phyloP scores from a whole-genome alignment of 1,140 invertebrate genomes.

The Meloidogyne hapla region DNA sequence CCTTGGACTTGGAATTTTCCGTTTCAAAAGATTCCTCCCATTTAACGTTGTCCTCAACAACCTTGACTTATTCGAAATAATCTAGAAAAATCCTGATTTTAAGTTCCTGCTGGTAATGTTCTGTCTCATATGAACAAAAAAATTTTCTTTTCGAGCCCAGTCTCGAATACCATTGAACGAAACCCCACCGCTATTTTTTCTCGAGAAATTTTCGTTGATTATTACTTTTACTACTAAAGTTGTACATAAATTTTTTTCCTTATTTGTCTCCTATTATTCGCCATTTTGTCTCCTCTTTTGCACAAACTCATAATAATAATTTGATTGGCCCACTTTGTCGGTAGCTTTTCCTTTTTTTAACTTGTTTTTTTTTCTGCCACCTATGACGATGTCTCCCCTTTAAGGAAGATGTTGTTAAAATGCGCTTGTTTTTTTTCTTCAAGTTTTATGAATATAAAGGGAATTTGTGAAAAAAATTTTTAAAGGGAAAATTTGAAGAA shows the following conservation, averaged over 20 bases:
- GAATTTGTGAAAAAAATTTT: not conserved
- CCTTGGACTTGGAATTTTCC: no score
- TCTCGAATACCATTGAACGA: no score
- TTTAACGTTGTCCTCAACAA: no score
- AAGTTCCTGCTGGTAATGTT: no score
- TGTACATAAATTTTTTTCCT: not conserved
- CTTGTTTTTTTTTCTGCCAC: not conserved
- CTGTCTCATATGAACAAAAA: no score
- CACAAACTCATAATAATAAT: slow-evolving; percentile 38
- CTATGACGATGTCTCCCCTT: not conserved
- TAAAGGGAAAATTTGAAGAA: not conserved
- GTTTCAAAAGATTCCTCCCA: no score
- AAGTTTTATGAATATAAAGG: not conserved
- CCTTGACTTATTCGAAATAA: no score
- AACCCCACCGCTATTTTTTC: not conserved
- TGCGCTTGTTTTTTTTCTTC: no score
- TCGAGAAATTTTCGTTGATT: not conserved
- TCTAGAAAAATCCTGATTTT: no score
- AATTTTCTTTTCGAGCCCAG: no score
- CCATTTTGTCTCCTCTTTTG: not conserved
- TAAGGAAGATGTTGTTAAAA: not conserved
- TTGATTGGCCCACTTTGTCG: slow-evolving; percentile 44
- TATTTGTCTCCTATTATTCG: slow-evolving; percentile 25
- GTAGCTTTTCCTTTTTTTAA: not conserved
- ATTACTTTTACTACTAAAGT: not conserved